phyloP scores from a whole-genome alignment of 2,888 invertebrate genomes.

The Pachydiplax longipennis region DNA sequence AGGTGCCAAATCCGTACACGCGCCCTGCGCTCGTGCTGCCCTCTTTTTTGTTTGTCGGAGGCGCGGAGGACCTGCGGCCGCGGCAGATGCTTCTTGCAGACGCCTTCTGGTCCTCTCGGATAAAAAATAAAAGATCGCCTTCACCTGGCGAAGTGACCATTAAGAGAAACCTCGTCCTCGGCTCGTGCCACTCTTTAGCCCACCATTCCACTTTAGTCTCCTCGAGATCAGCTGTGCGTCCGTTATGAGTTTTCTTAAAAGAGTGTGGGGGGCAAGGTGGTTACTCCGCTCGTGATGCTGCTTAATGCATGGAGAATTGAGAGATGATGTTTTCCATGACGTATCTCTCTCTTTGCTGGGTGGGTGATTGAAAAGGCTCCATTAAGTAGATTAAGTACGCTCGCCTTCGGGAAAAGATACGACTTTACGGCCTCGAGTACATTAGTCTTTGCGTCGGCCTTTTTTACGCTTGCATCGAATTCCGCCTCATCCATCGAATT shows the following conservation, averaged over 20 bases:
- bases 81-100: background rate
- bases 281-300: constrained; percentile 19
- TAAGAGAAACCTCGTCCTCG: background rate
- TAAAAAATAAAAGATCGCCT: background rate
- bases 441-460: background rate
- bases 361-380: constrained; percentile 19
- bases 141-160: background rate
- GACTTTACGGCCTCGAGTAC: background rate
- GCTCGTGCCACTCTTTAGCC: background rate
- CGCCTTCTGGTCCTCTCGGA: background rate
- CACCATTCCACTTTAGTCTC: background rate
- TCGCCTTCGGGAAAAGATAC: background rate
- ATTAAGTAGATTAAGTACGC: constrained; percentile 16
- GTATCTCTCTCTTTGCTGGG: background rate
- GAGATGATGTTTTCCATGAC: constrained; percentile 36
- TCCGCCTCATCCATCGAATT: too few relatives aligned
- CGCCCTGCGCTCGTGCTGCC: background rate
- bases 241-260: background rate
- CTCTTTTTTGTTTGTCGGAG: background rate
- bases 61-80: background rate
- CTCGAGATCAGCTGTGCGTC: background rate
- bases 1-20: background rate
- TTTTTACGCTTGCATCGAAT: background rate
- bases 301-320: constrained; percentile 40
- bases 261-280: background rate